Percentiles rank a stretch among this genome's conserved stretches.
Conservation (phyloP, 1,140 invertebrate genomes). For the Planococcus citri region DNA sequence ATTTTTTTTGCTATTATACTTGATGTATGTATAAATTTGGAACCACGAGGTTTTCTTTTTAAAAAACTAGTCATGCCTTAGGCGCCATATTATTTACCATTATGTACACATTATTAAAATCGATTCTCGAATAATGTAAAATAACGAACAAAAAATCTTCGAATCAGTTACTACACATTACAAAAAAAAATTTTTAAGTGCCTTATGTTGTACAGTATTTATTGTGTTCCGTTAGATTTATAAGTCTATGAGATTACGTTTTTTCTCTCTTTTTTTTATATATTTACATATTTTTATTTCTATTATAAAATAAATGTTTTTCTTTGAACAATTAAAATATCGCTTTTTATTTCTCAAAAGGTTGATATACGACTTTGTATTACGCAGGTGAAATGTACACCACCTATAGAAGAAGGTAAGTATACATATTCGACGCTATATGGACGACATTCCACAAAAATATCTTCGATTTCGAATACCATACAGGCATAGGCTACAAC, state of each 20-base stretch:
- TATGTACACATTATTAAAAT: slow-evolving; percentile 8
- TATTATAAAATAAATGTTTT: slow-evolving; percentile 17
- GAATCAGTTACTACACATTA: slow-evolving; percentile 4
- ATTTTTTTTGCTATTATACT: background rate
- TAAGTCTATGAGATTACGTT: slow-evolving; percentile 13
- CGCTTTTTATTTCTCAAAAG: too few species aligned
- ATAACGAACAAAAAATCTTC: slow-evolving; percentile 1
- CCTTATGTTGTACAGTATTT: slow-evolving; percentile 18
- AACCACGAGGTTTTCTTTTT: slow-evolving; percentile 1
- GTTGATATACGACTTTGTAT: too few species aligned
- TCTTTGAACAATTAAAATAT: slow-evolving; percentile 12
- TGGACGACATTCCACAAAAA: too few species aligned
- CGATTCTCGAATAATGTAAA: background rate
- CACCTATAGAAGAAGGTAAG: too few species aligned
- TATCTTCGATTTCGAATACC: too few species aligned
- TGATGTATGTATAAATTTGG: background rate
- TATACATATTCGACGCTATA: too few species aligned
- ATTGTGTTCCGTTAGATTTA: slow-evolving; percentile 5
- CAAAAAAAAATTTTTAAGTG: slow-evolving; percentile 9
- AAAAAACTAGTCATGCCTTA: slow-evolving; percentile 20
- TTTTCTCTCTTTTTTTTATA: slow-evolving; percentile 11
- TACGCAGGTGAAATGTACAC: too few species aligned
- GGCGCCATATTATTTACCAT: slow-evolving; percentile 18
- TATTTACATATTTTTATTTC: slow-evolving; percentile 14
- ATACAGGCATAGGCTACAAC: too few species aligned